Evolutionary conservation across 2,888 invertebrate species (phyloP).

Genomic region (Meteorus cinctellus): DNA sequence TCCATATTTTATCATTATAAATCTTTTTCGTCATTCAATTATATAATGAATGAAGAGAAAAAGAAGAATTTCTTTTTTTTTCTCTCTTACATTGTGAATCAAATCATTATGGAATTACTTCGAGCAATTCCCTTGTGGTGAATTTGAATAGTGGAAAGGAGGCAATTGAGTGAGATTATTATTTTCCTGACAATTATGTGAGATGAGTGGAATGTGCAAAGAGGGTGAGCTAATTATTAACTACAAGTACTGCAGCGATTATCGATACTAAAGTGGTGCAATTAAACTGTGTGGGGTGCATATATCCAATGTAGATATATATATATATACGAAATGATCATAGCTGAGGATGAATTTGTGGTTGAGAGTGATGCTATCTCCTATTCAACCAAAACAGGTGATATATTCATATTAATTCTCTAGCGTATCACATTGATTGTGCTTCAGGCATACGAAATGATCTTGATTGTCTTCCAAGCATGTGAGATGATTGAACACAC

Average conservation of each 20-base stretch:
- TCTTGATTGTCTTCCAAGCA: background rate
- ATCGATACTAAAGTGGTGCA: conserved; percentile 5
- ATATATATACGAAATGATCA: conserved; percentile 33
- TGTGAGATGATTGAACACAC: background rate
- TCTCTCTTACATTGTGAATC: background rate
- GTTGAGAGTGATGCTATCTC: background rate
- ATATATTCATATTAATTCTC: background rate
- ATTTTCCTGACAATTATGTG: conserved; percentile 22
- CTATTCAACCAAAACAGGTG: background rate
- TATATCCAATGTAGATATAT: conserved; percentile 21
- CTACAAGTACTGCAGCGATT: background rate
- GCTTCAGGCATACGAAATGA: background rate
- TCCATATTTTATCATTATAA: no score
- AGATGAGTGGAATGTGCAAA: conserved; percentile 39
- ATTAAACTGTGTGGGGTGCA: conserved; percentile 1
- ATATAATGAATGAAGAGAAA: no score
- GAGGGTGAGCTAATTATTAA: conserved; percentile 43
- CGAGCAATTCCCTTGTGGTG: background rate
- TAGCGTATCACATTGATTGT: background rate
- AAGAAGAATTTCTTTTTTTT: no score
- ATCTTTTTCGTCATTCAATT: no score
- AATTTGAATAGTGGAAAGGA: background rate
- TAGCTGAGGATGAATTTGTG: conserved; percentile 29
- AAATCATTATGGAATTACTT: background rate
- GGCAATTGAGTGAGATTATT: conserved; percentile 3